These are phyloP conservation scores for Heterotilapia buettikoferi DNA, from an alignment of 2,113 vertebrate genomes.

Conservation along the genomic window DNA sequence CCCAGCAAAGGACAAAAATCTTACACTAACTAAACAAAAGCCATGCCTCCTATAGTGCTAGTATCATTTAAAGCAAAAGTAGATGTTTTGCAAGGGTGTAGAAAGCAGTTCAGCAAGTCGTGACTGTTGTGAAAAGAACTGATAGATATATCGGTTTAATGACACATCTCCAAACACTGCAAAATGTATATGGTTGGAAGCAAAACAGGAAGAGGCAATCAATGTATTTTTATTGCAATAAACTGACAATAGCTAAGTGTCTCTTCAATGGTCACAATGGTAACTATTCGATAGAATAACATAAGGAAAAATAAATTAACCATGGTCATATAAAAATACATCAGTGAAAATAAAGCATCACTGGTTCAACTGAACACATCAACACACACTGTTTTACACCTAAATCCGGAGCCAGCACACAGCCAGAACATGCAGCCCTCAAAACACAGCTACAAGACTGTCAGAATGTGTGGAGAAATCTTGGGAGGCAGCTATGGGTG, in stretches of 20 bases:
- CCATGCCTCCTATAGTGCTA: background rate
- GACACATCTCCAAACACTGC: background rate
- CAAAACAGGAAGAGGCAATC: constrained; percentile 43
- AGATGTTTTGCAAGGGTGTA: background rate
- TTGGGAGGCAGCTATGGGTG: constrained; percentile 33
- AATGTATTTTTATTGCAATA: constrained; percentile 67
- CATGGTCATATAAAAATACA: constrained; percentile 65
- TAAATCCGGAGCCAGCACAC: constrained; percentile 62
- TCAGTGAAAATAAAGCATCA: constrained; percentile 63
- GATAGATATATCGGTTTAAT: background rate
- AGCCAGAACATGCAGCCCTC: constrained; percentile 64
- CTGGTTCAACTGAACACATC: constrained; percentile 68
- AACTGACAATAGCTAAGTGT: constrained; percentile 68
- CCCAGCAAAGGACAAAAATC: background rate
- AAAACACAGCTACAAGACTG: constrained; percentile 58
- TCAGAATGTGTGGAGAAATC: constrained; percentile 46
- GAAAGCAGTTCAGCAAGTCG: background rate
- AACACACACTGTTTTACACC: constrained; percentile 67
- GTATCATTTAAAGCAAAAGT: background rate
- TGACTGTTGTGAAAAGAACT: background rate
- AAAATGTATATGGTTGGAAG: background rate
- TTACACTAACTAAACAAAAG: background rate
- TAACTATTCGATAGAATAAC: constrained; percentile 56
- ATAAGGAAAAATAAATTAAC: constrained; percentile 26
- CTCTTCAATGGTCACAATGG: constrained; percentile 60